phyloP scores from a whole-genome alignment of 1,140 invertebrate species.

The Plectrocnemia conspersa region DNA sequence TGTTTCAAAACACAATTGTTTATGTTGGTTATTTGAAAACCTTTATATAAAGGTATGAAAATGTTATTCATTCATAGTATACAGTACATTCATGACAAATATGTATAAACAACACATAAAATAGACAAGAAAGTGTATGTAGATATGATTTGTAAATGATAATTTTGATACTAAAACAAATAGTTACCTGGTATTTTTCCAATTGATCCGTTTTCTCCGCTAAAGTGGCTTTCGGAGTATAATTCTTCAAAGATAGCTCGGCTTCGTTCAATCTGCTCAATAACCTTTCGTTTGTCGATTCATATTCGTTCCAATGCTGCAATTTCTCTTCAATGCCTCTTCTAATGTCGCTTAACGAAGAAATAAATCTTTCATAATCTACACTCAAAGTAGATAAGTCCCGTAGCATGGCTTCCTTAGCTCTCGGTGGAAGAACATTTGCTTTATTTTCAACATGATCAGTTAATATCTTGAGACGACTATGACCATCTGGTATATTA shows the following conservation, averaged over 20 bases:
- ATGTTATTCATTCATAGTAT: conserved; percentile 10
- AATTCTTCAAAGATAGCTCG: conserved; percentile 83
- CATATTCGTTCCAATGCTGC: conserved; percentile 88
- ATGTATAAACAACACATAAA: conserved; percentile 18
- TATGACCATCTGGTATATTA: conserved; percentile 66
- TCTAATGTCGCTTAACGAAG: conserved; percentile 68
- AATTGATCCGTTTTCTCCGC: conserved; percentile 89
- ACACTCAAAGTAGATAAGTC: conserved; percentile 69
- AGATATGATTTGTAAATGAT: conserved; percentile 10
- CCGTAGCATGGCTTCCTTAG: conserved; percentile 74
- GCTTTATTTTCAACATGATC: conserved; percentile 64
- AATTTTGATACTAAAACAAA: too few species aligned
- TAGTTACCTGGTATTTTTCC: conserved; percentile 79
- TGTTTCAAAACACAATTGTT: conserved; percentile 47
- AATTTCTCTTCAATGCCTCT: conserved; percentile 78
- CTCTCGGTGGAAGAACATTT: conserved; percentile 63
- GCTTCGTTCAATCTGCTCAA: conserved; percentile 80
- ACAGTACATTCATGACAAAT: background rate
- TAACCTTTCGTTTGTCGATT: conserved; percentile 76
- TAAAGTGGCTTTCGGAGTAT: conserved; percentile 73
- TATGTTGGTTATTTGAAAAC: conserved; percentile 14
- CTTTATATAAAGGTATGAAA: conserved; percentile 14
- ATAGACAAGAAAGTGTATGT: conserved; percentile 7
- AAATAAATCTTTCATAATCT: conserved; percentile 79
- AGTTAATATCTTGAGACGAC: conserved; percentile 64